phyloP scores from a whole-genome alignment of 1,140 invertebrate species.

The Drosophila tani region DNA sequence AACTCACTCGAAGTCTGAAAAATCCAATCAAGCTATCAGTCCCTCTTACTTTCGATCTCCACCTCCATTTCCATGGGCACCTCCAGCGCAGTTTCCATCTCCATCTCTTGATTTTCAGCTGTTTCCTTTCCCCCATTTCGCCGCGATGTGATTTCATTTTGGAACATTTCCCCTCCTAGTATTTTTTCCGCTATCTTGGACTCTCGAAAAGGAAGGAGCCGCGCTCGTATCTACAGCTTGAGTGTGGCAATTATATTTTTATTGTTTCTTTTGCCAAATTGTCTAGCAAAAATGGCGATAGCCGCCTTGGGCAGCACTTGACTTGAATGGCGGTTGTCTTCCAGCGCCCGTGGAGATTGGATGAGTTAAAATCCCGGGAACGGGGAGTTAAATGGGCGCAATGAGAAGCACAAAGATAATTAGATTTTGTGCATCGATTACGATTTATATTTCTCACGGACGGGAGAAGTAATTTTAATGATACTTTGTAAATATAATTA shows the following conservation, averaged over 20 bases:
- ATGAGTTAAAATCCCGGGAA: not conserved
- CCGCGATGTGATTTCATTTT: conserved; percentile 25
- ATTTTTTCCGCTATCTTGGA: conserved; percentile 16
- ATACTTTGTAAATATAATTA: not conserved
- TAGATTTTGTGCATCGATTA: conserved; percentile 44
- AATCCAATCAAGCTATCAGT: conserved; percentile 62
- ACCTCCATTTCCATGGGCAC: conserved; percentile 7
- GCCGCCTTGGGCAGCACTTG: conserved; percentile 60
- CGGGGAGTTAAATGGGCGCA: not conserved
- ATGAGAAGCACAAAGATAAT: conserved; percentile 31
- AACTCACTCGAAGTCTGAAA: conserved; percentile 26
- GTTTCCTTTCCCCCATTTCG: not conserved
- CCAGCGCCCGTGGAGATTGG: conserved; percentile 2
- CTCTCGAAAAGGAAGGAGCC: conserved; percentile 9
- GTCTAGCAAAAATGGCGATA: conserved; percentile 74
- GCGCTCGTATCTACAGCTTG: conserved; percentile 21
- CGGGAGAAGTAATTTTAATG: not conserved
- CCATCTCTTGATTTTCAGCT: not conserved
- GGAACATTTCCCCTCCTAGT: not conserved
- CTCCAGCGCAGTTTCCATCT: not conserved
- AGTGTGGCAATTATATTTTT: conserved; percentile 76
- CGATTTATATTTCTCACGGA: conserved; percentile 9
- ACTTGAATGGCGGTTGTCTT: conserved; percentile 26
- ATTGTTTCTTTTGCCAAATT: conserved; percentile 77
- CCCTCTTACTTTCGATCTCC: conserved; percentile 15